phyloP scores from a whole-genome alignment of 1,140 invertebrate genomes.

The Nasonia giraulti region DNA sequence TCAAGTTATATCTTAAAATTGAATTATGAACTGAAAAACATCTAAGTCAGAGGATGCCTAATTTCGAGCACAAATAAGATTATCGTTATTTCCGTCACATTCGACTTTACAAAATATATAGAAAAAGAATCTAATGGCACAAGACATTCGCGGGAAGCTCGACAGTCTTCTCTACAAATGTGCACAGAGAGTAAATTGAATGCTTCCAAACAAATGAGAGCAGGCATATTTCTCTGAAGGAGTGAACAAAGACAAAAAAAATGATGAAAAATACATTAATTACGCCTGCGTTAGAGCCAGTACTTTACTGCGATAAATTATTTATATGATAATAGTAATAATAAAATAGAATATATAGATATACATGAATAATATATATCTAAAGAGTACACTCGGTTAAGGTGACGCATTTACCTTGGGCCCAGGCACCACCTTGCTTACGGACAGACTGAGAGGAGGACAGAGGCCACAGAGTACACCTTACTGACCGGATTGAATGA shows the following conservation, averaged over 20 bases:
- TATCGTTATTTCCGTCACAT: conserved; percentile 19
- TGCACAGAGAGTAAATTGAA: conserved; percentile 32
- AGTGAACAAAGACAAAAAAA: background rate
- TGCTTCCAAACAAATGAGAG: background rate
- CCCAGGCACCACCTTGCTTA: conserved; percentile 75
- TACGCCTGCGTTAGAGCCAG: background rate
- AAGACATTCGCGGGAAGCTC: background rate
- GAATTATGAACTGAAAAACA: background rate
- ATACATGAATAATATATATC: conserved; percentile 70
- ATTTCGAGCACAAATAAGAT: conserved; percentile 71
- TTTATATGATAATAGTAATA: conserved; percentile 31
- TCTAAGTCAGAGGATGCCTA: conserved; percentile 60
- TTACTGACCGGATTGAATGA: conserved; percentile 38
- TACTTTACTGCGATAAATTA: background rate
- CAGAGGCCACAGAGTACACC: conserved; percentile 63
- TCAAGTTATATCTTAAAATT: background rate
- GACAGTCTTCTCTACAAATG: background rate
- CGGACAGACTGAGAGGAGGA: conserved; percentile 74
- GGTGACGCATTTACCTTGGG: conserved; percentile 76
- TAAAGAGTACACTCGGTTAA: conserved; percentile 75
- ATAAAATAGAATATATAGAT: conserved; percentile 52
- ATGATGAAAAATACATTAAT: background rate
- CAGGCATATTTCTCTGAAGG: background rate
- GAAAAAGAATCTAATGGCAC: background rate
- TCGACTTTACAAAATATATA: background rate